phyloP scores from a whole-genome alignment of 2,797 vertebrate genomes.

The Enteromius argenteus region DNA sequence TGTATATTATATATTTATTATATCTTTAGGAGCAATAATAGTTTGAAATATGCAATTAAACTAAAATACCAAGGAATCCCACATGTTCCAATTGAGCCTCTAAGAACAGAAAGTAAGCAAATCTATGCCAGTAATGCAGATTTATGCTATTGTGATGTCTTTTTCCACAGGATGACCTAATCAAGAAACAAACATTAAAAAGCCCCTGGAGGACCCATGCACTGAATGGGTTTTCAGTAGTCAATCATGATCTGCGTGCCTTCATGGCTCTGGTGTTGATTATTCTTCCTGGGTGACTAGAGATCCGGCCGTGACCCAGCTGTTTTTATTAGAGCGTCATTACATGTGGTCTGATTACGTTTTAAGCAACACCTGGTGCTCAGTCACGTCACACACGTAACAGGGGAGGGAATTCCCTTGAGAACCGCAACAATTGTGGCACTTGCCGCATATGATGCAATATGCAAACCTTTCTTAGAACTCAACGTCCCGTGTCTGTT shows the following conservation, averaged over 20 bases:
- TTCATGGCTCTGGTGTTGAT: conserved; percentile 52
- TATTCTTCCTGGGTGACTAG: conserved; percentile 50
- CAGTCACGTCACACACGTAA: conserved; percentile 31
- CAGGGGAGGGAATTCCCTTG: conserved; percentile 45
- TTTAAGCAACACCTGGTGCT: conserved; percentile 64
- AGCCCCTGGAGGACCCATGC: conserved; percentile 26
- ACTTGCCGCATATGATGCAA: conserved; percentile 39
- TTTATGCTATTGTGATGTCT: background rate
- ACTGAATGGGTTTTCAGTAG: conserved; percentile 34
- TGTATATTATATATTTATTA: background rate
- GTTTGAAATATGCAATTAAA: background rate
- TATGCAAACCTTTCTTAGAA: conserved; percentile 9
- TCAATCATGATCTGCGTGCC: conserved; percentile 50
- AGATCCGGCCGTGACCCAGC: conserved; percentile 55
- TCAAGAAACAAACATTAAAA: conserved; percentile 20
- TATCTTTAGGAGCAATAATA: background rate
- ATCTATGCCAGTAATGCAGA: background rate
- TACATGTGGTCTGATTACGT: conserved; percentile 61
- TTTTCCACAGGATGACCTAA: conserved; percentile 2
- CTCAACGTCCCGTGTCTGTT: background rate
- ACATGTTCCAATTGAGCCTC: background rate
- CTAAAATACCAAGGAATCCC: background rate
- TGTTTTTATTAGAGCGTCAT: conserved; percentile 60
- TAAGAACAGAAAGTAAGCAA: background rate
- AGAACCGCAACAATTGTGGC: conserved; percentile 49